Conservation (phyloP, 2,113 vertebrate species). For the Serinus canaria region DNA sequence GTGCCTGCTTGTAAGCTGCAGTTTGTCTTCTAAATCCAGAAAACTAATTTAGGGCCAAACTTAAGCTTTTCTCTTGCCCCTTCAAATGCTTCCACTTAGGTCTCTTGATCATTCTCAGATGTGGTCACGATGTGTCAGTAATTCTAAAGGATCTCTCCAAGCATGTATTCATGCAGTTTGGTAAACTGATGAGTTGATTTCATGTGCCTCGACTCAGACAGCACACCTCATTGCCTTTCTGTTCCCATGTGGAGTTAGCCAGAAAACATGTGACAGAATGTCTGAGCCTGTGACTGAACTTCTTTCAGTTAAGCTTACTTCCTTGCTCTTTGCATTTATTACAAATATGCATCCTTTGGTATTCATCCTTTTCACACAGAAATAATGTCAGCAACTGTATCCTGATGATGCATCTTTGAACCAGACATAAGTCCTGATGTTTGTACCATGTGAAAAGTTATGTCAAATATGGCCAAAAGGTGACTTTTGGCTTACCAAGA, state of each 20-base stretch:
- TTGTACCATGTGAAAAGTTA: neutral
- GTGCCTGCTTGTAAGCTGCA: neutral
- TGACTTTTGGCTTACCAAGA: neutral
- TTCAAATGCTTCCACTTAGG: neutral
- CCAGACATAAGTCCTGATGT: neutral
- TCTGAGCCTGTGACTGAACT: neutral
- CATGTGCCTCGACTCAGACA: neutral
- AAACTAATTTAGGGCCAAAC: neutral
- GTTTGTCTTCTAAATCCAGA: neutral
- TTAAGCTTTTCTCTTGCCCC: neutral
- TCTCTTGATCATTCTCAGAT: neutral
- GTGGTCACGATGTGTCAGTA: neutral
- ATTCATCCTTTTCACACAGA: neutral
- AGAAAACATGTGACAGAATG: neutral
- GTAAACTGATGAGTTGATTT: neutral
- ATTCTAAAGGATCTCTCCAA: neutral
- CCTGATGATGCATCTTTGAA: neutral
- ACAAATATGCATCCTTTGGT: neutral
- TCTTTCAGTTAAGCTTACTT: neutral
- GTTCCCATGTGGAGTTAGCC: neutral
- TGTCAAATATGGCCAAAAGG: neutral
- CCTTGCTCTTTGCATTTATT: neutral
- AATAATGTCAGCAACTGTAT: neutral
- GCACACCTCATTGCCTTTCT: neutral
- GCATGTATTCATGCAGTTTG: neutral